Base-by-base conservation (phyloP, 2,797 vertebrate genomes). In the Synaphobranchus kaupii region DNA sequence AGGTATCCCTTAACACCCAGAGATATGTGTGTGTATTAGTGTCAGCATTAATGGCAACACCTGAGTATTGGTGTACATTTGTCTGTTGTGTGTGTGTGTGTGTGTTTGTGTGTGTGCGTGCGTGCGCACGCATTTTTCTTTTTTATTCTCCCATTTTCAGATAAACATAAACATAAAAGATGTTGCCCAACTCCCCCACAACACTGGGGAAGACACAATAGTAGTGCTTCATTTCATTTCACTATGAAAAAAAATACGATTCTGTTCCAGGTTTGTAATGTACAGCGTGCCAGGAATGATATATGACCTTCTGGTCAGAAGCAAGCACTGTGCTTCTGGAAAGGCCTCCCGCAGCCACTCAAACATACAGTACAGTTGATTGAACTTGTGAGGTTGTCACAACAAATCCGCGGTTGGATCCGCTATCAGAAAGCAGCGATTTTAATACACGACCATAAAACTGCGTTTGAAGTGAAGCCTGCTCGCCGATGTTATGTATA, bases 41-140 rank as follows among this genome's bases (percentile, higher is more conserved):
- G 76, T 84, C 28, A 89, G 66, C 86, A 80, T 83, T 44, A 83
- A 71, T 39, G 39, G 76, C 5, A 80, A 25, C 28, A 34, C 34
- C 28, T 84, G 12, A 52, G 56, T 84, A 50, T 56, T 25, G n/a
- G 71, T 4, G 4, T 76, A 15, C 15, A 34, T 68, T 1, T 28
- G n/a, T 58, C 56, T 58, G 56, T 58, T 39, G 56, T 58, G 56
- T 58, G n/a, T 2, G 39, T 39, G 39, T 39, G 56, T 58, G n/a
- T 2, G 39, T 39, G 39, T 39, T n/a, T n/a, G n/a, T n/a, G n/a
- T n/a, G n/a, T n/a, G n/a, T n/a, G n/a, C n/a, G n/a, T n/a, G n/a
- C n/a, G n/a, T n/a, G n/a, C n/a, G n/a, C n/a, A n/a, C n/a, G 6
- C 25, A 1, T 28, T n/a, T 68, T 68, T 3, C 2, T n/a, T n/a